Evolutionary conservation across 2,113 vertebrate species (phyloP), one percentile per base, ranked within the genome.

Genomic region (Amazona vittata): DNA sequence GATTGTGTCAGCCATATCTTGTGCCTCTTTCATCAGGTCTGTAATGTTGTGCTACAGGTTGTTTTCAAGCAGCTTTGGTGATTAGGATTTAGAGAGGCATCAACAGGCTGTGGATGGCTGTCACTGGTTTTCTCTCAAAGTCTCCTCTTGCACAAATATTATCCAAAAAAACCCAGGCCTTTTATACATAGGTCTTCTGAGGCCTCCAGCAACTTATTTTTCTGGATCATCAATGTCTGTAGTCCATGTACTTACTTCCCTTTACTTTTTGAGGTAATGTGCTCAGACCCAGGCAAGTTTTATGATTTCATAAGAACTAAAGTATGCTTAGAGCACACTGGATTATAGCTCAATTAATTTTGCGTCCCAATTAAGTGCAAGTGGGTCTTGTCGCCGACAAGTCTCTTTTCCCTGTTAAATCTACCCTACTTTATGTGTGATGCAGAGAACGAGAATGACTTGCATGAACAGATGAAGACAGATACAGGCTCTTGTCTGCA

Each of bases 341-440:
- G 47, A 90, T 92, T 85, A 86, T 63, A 90, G 73, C 53, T 81
- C 68, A 78, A 70, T 94, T 94, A 83, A 70, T 92, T 87, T 52
- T 89, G 76, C 60, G 67, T 83, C 28, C 50, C 55, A 57, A 65
- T 93, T 93, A 90, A 95, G 35, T 24, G 28, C 82, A 82, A 95
- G 60, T 47, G 60, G 88, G 12, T 69, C 67, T 86, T 90, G 84
- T n/a, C 73, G 49, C 49, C 5, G 3, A n/a, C 52, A 85, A 63
- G 44, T 86, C 53, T 86, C n/a, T 89, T 70, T 77, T 86, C 64
- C 7, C 0, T 41, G 33, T 67, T 90, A 86, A 86, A 92, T 63
- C 59, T 52, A 21, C 31, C 25, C 49, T 37, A 9, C 50, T 78
- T 83, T 59, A 92, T 31, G 62, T 49, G 46, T 22, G 39, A 81